Percentiles rank a stretch among this genome's conserved stretches.
Conservation (phyloP, 1,140 invertebrate species). For the Neocloeon triangulifer region DNA sequence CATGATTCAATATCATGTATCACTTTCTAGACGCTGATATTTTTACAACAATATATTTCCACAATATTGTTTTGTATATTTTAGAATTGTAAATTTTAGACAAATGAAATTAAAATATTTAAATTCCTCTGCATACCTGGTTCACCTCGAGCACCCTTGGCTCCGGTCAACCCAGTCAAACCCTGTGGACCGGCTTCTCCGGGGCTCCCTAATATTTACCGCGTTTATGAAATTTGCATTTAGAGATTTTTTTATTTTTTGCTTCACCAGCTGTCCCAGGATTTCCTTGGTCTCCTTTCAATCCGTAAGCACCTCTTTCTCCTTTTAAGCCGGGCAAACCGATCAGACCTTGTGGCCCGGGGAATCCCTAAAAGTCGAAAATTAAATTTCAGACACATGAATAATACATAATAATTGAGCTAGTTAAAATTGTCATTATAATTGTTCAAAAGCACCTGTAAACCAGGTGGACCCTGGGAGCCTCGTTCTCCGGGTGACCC, state of each 20-base stretch:
- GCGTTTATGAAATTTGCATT: neutral
- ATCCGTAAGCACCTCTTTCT: conserved; percentile 38
- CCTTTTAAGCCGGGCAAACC: conserved; percentile 49
- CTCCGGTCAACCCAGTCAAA: conserved; percentile 31
- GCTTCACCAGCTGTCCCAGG: conserved; percentile 28
- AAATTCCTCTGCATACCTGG: too few species aligned
- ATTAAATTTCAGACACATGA: neutral
- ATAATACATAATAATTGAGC: neutral
- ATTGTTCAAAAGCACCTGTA: conserved; percentile 13
- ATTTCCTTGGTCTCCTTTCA: conserved; percentile 49
- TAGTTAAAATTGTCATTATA: too few species aligned
- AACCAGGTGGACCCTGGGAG: conserved; percentile 26
- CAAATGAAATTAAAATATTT: too few species aligned
- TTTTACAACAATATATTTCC: too few species aligned
- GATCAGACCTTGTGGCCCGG: conserved; percentile 35
- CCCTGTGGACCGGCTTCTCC: conserved; percentile 39
- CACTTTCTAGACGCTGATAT: too few species aligned
- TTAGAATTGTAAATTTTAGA: too few species aligned
- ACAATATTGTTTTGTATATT: too few species aligned
- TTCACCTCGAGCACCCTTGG: conserved; percentile 52
- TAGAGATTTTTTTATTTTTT: neutral
- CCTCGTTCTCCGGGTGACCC: conserved; percentile 45
- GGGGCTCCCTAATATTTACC: conserved; percentile 12
- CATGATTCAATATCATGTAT: too few species aligned
- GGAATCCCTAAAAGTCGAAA: conserved; percentile 22